phyloP scores from a whole-genome alignment of 1,140 invertebrate species.

The Euwallacea fornicatus region DNA sequence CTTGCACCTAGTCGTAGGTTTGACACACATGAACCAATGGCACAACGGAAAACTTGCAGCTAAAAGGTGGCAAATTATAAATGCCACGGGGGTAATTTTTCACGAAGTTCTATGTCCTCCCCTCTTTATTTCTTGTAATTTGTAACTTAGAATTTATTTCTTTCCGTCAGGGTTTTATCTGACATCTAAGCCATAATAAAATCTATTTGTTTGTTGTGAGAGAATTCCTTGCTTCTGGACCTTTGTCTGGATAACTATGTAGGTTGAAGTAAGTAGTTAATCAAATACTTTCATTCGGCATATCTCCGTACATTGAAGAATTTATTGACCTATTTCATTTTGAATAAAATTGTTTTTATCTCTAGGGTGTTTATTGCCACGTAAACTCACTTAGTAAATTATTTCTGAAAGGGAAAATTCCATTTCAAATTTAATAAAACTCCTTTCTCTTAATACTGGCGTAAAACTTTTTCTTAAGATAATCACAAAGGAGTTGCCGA shows the following conservation, averaged over 20 bases:
- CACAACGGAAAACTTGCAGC: constrained; percentile 8
- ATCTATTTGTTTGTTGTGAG: constrained; percentile 14
- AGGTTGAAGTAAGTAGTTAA: constrained; percentile 15
- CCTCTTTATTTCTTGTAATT: constrained; percentile 17
- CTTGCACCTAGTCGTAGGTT: not conserved
- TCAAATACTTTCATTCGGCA: constrained; percentile 5
- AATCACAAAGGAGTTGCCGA: not conserved
- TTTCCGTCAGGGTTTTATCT: constrained; percentile 11
- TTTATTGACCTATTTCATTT: no score
- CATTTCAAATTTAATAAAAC: no score
- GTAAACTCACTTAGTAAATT: no score
- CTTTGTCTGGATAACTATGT: constrained; percentile 10
- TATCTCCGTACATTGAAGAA: no score
- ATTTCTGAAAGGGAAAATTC: no score
- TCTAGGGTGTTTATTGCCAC: no score
- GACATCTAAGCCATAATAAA: constrained; percentile 14
- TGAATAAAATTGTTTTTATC: no score
- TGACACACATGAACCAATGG: not conserved
- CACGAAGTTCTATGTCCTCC: constrained; percentile 14
- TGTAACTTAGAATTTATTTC: constrained; percentile 20
- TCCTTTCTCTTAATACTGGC: no score
- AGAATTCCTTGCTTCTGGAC: constrained; percentile 9
- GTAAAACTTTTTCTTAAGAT: not conserved
- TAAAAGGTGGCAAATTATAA: constrained; percentile 25
- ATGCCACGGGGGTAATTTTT: constrained; percentile 18